phyloP scores from a whole-genome alignment of 2,888 invertebrate species.

The Lypha dubia region DNA sequence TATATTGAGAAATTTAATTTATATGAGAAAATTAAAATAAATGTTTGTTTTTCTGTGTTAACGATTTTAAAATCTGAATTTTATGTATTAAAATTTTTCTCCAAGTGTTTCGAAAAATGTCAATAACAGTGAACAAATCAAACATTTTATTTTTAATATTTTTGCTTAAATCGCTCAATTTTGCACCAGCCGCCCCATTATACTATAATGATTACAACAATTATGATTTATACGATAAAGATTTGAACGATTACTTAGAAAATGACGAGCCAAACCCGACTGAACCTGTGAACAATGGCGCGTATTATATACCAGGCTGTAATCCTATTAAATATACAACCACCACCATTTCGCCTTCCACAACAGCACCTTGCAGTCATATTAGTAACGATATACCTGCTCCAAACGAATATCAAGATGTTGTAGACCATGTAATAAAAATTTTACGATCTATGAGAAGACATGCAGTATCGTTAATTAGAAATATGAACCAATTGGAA shows the following conservation, averaged over 20 bases:
- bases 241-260: conserved; percentile 26
- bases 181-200: neutral
- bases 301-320: conserved; percentile 8
- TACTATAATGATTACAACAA: conserved; percentile 24
- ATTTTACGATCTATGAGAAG: conserved; percentile 70
- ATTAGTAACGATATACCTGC: neutral
- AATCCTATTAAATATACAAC: neutral
- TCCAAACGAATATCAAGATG: conserved; percentile 59
- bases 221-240: conserved; percentile 6
- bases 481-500: conserved; percentile 71
- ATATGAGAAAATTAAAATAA: no score
- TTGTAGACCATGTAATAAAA: conserved; percentile 65
- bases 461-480: conserved; percentile 67
- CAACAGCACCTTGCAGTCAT: neutral
- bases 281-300: neutral
- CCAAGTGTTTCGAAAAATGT: conserved; percentile 17
- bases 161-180: conserved; percentile 30
- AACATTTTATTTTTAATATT: conserved; percentile 51
- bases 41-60: neutral
- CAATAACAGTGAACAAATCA: neutral
- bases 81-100: neutral
- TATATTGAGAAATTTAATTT: no score
- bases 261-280: neutral
- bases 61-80: neutral
- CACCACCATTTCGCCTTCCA: neutral